Base-by-base conservation (phyloP, 2,113 vertebrate species). In the Trachemys scripta region DNA sequence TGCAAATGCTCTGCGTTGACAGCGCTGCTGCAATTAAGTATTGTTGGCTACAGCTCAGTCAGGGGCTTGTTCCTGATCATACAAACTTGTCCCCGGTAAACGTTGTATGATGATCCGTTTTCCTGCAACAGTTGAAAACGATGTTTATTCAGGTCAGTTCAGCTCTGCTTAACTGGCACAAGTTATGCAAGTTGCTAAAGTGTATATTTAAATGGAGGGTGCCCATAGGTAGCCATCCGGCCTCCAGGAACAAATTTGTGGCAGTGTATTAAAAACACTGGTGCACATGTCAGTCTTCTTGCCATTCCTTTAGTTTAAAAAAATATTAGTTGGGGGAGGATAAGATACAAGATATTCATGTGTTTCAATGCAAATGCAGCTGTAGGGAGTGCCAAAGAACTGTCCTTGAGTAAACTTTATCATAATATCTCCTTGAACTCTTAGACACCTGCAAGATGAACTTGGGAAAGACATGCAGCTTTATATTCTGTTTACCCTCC, bases 181-280 rank as follows among this genome's bases (percentile, higher is more conserved):
- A 95, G 90, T 90, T 95, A 69, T 76, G 84, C n/a, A 49, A 53
- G 53, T 45, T 42, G 78, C 27, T 9, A 2, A 62, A 31, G 2
- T 59, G 45, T 31, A 22, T 53, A 3, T 62, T 42, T 8, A 19
- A 89, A 92, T 3, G 14, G 3, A 3, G 85, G 1, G 53, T 62
- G 29, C 38, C 78, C 4, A 2, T 22, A 75, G 50, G 8, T 84
- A 38, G 38, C 80, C 29, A 57, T 45, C 69, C 2, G 5, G 59
- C 2, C 38, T 57, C 91, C 5, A 3, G 86, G 49, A 87, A 1
- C 1, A 5, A 49, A 82, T 3, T 1, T 29, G 2, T 1, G 2
- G 16, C 83, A 1, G 1, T 82, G 87, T 29, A 8, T 56, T 78
- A 27, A 80, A 80, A 76, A n/a, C 88, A 8, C 4, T 5, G 5